A percentile compares a stretch with the other conserved stretches of the same genome.
phyloP scores from a whole-genome alignment of 2,113 vertebrate species.

The Centropus bengalensis region DNA sequence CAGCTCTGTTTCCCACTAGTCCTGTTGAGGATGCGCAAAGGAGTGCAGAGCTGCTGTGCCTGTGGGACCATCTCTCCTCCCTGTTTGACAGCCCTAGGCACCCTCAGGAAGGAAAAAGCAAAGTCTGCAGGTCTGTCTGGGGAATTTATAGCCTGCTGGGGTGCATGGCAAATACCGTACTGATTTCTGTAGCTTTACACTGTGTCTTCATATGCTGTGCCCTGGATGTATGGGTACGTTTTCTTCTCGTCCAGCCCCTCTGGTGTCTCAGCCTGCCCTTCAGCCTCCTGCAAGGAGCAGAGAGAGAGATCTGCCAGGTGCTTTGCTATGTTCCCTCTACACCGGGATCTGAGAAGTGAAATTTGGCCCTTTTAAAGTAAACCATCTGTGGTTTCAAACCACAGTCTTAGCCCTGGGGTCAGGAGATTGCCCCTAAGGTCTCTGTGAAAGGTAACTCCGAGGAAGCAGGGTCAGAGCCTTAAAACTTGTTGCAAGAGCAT shows the following conservation, averaged over 20 bases:
- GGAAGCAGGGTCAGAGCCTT: neutral
- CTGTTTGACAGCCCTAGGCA: neutral
- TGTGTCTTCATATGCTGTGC: neutral
- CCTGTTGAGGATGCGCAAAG: fast-evolving
- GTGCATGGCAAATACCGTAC: neutral
- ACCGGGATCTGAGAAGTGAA: neutral
- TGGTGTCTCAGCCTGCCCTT: neutral
- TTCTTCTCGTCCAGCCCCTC: neutral
- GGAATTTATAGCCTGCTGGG: neutral
- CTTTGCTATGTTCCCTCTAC: neutral
- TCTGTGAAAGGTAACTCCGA: neutral
- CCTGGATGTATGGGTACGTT: neutral
- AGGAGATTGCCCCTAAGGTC: neutral
- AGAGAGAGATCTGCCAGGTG: neutral
- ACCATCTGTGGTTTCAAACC: neutral
- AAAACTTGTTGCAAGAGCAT: neutral
- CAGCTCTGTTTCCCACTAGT: neutral
- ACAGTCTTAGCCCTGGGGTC: neutral
- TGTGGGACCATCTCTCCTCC: neutral
- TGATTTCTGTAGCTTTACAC: neutral
- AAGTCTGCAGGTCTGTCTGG: neutral
- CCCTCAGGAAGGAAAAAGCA: neutral
- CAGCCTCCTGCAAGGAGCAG: neutral
- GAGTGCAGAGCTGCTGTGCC: neutral
- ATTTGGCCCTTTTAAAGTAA: neutral